Evolutionary conservation across 2,113 vertebrate species (phyloP).

Genomic region (Oreochromis aureus): DNA sequence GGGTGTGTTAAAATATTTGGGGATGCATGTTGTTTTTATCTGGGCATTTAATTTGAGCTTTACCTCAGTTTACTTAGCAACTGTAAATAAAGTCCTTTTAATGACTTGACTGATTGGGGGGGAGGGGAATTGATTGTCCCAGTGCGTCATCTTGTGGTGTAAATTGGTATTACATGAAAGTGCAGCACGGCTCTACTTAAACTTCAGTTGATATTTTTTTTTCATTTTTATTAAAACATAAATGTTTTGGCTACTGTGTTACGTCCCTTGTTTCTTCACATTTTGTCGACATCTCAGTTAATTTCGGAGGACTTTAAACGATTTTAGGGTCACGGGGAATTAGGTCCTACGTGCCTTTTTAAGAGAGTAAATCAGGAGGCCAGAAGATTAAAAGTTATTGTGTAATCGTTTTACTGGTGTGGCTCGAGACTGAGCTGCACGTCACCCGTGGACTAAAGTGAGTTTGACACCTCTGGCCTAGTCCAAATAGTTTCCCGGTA

Average conservation of each 20-base stretch:
- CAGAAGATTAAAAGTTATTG: background rate
- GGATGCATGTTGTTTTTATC: background rate
- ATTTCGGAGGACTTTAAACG: fast-evolving
- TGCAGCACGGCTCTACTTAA: background rate
- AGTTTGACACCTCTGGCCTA: background rate
- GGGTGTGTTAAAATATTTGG: background rate
- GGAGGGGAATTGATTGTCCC: background rate
- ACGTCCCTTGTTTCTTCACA: fast-evolving
- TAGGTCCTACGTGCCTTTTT: background rate
- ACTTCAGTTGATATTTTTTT: background rate
- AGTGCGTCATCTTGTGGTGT: background rate
- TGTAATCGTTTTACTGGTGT: background rate
- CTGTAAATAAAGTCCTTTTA: background rate
- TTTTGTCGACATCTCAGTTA: background rate
- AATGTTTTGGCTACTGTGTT: background rate
- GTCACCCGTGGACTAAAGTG: background rate
- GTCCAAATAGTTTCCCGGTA: background rate
- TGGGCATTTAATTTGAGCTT: background rate
- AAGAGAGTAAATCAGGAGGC: background rate
- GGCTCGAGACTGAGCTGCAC: background rate
- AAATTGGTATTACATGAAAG: background rate
- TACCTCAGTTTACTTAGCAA: fast-evolving
- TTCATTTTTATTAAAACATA: fast-evolving
- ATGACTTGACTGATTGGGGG: background rate
- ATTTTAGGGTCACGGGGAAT: fast-evolving